Evolutionary conservation across 2,113 vertebrate species (phyloP).

Genomic region (Anser cygnoides): DNA sequence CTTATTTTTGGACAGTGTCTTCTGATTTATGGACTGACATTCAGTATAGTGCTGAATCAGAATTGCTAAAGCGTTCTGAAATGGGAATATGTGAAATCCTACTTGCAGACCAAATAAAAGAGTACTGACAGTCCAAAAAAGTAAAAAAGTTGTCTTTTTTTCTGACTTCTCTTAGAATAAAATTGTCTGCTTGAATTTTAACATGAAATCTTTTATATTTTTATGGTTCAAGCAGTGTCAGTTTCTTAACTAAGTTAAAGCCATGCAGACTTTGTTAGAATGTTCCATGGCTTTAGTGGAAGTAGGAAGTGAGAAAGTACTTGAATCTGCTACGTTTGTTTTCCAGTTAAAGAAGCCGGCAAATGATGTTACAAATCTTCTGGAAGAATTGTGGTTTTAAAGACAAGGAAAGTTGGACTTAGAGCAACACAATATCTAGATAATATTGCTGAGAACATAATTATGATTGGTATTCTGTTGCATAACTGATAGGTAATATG

Average conservation of each 20-base stretch:
- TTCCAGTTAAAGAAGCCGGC: conserved; percentile 30
- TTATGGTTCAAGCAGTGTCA: background rate
- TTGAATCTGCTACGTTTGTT: fast-evolving
- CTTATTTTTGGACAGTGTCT: background rate
- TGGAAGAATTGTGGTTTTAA: conserved; percentile 36
- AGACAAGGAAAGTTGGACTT: conserved; percentile 14
- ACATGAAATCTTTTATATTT: fast-evolving
- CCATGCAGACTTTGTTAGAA: background rate
- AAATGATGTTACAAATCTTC: conserved; percentile 32
- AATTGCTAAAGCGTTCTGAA: background rate
- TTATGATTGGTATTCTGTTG: background rate
- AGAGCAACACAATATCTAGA: background rate
- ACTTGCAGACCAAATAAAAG: background rate
- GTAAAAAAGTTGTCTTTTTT: too few relatives aligned
- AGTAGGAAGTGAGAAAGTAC: background rate
- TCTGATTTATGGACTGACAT: background rate
- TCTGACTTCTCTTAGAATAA: background rate
- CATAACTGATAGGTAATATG: conserved; percentile 2
- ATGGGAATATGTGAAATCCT: background rate
- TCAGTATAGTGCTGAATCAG: background rate
- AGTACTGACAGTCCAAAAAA: background rate
- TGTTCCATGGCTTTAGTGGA: background rate
- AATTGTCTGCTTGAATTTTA: background rate
- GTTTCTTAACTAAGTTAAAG: background rate
- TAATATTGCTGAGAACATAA: background rate